These are phyloP conservation scores for Aleadryas rufinucha DNA, from an alignment of 2,113 vertebrate species.

Conservation along the genomic window DNA sequence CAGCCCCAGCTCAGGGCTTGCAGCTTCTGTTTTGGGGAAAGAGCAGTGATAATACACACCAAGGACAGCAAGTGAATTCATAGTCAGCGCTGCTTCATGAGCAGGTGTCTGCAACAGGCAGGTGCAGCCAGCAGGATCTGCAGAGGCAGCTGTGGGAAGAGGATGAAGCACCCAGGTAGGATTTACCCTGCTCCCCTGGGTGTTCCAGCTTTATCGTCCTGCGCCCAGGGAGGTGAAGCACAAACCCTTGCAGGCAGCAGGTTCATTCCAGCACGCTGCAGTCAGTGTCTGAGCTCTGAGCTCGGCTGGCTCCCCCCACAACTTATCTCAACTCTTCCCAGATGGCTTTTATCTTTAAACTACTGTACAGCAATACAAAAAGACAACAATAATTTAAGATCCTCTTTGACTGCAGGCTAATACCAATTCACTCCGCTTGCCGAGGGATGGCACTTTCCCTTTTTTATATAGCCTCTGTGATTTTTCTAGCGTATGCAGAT, in stretches of 20 bases:
- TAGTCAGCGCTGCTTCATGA: not conserved
- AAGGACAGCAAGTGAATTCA: not conserved
- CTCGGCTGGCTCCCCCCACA: not conserved
- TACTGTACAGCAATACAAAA: slow-evolving; percentile 17
- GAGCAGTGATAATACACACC: not conserved
- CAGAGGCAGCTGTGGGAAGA: not conserved
- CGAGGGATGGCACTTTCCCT: not conserved
- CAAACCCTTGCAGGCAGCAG: not conserved
- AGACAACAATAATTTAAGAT: slow-evolving; percentile 51
- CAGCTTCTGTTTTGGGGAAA: not conserved
- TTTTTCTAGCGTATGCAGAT: slow-evolving; percentile 45
- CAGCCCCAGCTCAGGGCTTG: not conserved
- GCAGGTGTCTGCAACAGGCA: not conserved
- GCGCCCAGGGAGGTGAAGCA: not conserved
- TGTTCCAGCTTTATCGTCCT: not conserved
- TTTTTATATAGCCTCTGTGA: slow-evolving; percentile 3
- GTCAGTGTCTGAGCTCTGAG: not conserved
- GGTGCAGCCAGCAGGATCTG: not conserved
- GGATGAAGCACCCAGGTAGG: not conserved
- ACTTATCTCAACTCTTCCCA: slow-evolving; percentile 42
- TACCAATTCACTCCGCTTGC: not conserved
- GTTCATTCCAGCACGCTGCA: not conserved
- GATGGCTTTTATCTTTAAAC: slow-evolving; percentile 54
- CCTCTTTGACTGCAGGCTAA: slow-evolving; percentile 45
- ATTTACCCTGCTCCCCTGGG: not conserved